Percentiles rank a stretch among this genome's conserved stretches.
phyloP scores from a whole-genome alignment of 1,140 invertebrate genomes.

The Wasmannia auropunctata region DNA sequence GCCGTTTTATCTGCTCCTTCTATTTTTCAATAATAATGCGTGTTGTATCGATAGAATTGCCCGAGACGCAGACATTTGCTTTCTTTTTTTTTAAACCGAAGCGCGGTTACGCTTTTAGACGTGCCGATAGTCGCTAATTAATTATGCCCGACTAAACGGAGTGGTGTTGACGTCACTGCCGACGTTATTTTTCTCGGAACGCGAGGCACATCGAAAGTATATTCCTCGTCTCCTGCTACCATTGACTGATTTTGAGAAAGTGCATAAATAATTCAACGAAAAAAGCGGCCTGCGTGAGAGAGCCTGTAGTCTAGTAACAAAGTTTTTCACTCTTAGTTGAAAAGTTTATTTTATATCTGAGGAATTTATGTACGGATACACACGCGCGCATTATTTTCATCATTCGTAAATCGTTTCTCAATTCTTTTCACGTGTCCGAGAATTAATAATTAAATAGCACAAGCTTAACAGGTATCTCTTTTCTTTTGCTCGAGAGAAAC shows the following conservation, averaged over 20 bases:
- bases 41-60: neutral
- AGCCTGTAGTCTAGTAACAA: too few relatives aligned
- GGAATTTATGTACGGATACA: neutral
- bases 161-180: conserved; percentile 25
- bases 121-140: conserved; percentile 27
- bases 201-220: neutral
- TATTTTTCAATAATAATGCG: conserved; percentile 16
- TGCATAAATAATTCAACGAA: neutral
- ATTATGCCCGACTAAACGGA: conserved; percentile 15
- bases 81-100: neutral
- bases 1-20: neutral
- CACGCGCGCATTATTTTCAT: neutral
- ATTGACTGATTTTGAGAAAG: neutral
- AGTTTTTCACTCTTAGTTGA: neutral
- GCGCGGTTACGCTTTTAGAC: conserved; percentile 33
- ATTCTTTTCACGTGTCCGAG: neutral
- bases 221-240: neutral
- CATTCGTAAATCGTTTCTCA: neutral
- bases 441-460: neutral
- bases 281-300: too few relatives aligned
- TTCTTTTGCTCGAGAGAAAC: neutral
- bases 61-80: neutral
- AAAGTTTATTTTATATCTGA: neutral
- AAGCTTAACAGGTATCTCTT: neutral
- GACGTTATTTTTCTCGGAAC: conserved; percentile 32